phyloP scores from a whole-genome alignment of 2,113 vertebrate genomes.

The Poecilia latipinna region DNA sequence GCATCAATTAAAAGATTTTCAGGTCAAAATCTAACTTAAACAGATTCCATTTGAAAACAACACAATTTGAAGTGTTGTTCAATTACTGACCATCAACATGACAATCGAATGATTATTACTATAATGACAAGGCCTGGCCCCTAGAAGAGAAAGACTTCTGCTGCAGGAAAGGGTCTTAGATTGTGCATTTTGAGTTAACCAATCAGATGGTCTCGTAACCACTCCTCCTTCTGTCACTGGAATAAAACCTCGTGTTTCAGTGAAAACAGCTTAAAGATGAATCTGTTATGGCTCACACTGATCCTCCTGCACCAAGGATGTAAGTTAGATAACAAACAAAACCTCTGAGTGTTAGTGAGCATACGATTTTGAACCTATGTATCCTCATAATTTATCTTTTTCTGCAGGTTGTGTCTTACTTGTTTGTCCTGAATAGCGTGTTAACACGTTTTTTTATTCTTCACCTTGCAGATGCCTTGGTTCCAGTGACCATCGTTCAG shows the following conservation, averaged over 20 bases:
- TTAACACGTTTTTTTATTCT: not conserved
- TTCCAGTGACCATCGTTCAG: not conserved
- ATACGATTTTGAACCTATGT: not conserved
- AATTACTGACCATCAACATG: no score
- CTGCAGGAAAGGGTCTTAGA: slow-evolving; percentile 1
- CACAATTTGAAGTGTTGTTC: no score
- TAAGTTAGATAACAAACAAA: slow-evolving; percentile 13
- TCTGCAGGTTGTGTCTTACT: not conserved
- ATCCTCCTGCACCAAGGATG: slow-evolving; percentile 24
- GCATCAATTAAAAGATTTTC: no score
- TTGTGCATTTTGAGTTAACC: not conserved
- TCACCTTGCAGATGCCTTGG: not conserved
- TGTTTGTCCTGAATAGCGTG: not conserved
- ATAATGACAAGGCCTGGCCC: no score
- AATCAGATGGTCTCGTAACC: not conserved
- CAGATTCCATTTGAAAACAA: no score
- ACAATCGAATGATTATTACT: no score
- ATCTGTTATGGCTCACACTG: slow-evolving; percentile 9
- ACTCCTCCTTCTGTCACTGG: slow-evolving; percentile 8
- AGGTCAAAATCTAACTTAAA: no score
- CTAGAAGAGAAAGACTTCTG: no score
- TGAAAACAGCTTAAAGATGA: slow-evolving; percentile 13
- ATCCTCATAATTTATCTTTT: not conserved
- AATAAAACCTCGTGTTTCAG: not conserved
- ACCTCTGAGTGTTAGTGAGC: not conserved